phyloP scores from a whole-genome alignment of 1,140 invertebrate species.

The Melipona quadrifasciata region DNA sequence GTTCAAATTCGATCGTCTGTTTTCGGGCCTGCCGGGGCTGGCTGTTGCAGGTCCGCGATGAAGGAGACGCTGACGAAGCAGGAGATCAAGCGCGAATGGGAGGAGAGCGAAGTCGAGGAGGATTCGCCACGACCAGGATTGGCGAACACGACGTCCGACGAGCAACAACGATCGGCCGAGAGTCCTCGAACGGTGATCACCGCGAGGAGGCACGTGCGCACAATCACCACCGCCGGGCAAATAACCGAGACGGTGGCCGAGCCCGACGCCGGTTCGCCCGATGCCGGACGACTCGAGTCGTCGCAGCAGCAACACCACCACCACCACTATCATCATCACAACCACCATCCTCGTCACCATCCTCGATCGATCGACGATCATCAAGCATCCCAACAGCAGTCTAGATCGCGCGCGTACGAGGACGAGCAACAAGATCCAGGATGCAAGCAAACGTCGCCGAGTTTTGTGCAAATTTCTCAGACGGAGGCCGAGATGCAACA shows the following conservation, averaged over 20 bases:
- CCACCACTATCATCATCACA: too few species aligned
- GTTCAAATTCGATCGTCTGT: too few species aligned
- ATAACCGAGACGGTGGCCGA: slow-evolving; percentile 82
- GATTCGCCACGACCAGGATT: slow-evolving; percentile 71
- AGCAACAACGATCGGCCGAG: slow-evolving; percentile 32
- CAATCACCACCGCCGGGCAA: slow-evolving; percentile 84
- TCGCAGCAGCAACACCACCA: background rate
- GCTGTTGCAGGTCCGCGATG: slow-evolving; percentile 67
- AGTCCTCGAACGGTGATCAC: slow-evolving; percentile 81
- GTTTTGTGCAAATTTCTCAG: slow-evolving; percentile 71
- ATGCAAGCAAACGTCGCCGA: slow-evolving; percentile 56
- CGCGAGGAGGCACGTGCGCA: slow-evolving; percentile 83
- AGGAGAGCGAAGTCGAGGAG: slow-evolving; percentile 68
- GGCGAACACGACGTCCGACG: slow-evolving; percentile 32
- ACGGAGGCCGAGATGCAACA: slow-evolving; percentile 67
- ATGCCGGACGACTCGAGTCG: slow-evolving; percentile 50
- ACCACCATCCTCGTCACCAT: slow-evolving; percentile 13
- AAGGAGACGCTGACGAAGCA: slow-evolving; percentile 77
- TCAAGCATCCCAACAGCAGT: slow-evolving; percentile 19
- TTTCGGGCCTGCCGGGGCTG: too few species aligned
- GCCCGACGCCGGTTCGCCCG: slow-evolving; percentile 72
- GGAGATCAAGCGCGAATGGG: slow-evolving; percentile 79
- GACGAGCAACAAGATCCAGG: slow-evolving; percentile 55
- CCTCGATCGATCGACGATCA: slow-evolving; percentile 31
- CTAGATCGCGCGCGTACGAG: slow-evolving; percentile 55